These are phyloP conservation scores for Neostethus bicornis DNA, from an alignment of 2,797 vertebrate genomes.

Conservation along the genomic window DNA sequence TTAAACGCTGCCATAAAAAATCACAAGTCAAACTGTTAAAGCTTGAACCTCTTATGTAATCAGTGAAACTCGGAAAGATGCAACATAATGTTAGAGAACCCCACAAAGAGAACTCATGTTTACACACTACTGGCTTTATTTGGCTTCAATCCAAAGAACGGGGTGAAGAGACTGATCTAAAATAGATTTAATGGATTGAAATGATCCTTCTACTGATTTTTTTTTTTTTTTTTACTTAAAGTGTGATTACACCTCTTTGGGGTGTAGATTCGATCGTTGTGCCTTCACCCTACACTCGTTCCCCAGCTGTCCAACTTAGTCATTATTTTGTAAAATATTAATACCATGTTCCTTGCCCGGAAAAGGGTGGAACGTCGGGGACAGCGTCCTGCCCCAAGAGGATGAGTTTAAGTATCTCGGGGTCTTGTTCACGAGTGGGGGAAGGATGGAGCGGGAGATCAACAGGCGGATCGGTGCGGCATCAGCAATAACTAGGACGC, in stretches of 20 bases:
- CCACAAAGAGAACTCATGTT: background rate
- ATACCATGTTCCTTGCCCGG: no score
- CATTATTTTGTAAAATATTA: background rate
- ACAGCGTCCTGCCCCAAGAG: no score
- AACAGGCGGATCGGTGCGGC: no score
- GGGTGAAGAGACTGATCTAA: background rate
- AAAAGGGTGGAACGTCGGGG: no score
- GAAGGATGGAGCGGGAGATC: no score
- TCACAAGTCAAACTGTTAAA: background rate
- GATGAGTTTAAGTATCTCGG: no score
- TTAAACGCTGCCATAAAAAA: background rate
- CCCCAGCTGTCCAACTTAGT: no score
- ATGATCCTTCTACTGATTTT: background rate
- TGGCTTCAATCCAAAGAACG: constrained; percentile 3
- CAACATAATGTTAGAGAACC: background rate
- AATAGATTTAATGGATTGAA: constrained; percentile 2
- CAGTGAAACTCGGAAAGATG: background rate
- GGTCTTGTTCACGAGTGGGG: no score
- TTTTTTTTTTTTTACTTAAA: background rate
- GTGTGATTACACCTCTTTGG: background rate
- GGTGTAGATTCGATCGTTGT: background rate
- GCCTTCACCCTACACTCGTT: background rate
- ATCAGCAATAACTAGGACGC: no score
- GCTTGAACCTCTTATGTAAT: background rate
- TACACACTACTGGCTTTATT: background rate